These are phyloP conservation scores for Leptopilina clavipes DNA, from an alignment of 1,140 invertebrate genomes.

Conservation along the genomic window DNA sequence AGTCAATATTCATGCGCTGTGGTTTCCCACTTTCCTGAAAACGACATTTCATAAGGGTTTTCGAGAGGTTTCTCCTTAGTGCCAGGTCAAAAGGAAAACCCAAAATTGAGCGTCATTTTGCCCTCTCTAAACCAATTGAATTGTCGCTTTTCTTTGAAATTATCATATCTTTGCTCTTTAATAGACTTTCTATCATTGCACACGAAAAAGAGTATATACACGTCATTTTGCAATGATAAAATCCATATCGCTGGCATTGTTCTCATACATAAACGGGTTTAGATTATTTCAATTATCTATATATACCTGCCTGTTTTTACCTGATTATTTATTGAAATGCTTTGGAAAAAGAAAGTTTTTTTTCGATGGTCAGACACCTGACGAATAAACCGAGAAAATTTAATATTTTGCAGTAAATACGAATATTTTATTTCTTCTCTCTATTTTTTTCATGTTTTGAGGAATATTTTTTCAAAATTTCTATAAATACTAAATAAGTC, in stretches of 20 bases:
- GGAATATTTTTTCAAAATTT: too few relatives aligned
- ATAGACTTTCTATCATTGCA: not conserved
- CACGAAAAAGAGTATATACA: not conserved
- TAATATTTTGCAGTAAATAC: not conserved
- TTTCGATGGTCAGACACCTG: not conserved
- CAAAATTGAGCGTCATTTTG: not conserved
- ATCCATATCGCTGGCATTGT: conserved; percentile 21
- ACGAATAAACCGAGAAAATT: not conserved
- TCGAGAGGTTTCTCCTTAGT: conserved; percentile 4
- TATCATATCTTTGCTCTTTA: not conserved
- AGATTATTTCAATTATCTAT: conserved; percentile 21
- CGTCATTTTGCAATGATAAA: conserved; percentile 25
- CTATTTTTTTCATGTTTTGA: too few relatives aligned
- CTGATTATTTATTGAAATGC: not conserved
- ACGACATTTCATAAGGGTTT: conserved; percentile 6
- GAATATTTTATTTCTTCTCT: too few relatives aligned
- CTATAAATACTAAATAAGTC: too few relatives aligned
- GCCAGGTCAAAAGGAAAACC: not conserved
- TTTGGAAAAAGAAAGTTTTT: not conserved
- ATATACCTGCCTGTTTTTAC: not conserved
- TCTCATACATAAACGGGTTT: conserved; percentile 3
- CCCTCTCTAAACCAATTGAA: too few relatives aligned
- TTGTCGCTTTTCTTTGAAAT: not conserved
- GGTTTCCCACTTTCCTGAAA: conserved; percentile 28
- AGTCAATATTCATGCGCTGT: conserved; percentile 19